These are phyloP conservation scores for Mamestra brassicae DNA, from an alignment of 2,888 invertebrate genomes.

Conservation along the genomic window DNA sequence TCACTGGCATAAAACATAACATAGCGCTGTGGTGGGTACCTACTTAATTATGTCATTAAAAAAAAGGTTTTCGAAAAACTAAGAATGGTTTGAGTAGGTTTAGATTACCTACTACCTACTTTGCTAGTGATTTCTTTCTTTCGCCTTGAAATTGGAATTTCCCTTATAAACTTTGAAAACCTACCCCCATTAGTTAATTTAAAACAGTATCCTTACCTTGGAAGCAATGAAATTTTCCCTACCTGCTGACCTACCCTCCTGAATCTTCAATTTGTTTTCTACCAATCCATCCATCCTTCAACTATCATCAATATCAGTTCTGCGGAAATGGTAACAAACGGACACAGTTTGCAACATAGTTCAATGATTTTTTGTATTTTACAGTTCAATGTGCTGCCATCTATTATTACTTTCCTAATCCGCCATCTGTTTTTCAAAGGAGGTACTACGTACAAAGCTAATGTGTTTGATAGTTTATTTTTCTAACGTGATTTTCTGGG, in stretches of 20 bases:
- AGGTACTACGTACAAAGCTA: background rate
- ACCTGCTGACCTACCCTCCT: background rate
- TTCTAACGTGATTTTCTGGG: too few species aligned
- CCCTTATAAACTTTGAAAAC: too few species aligned
- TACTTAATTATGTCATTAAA: conserved; percentile 26
- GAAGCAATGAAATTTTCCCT: background rate
- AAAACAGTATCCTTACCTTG: too few species aligned
- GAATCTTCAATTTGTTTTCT: background rate
- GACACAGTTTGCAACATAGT: background rate
- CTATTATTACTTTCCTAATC: conserved; percentile 7
- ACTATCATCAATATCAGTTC: background rate
- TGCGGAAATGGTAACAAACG: background rate
- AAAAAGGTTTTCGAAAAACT: conserved; percentile 13
- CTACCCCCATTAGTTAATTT: too few species aligned
- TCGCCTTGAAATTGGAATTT: too few species aligned
- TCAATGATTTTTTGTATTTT: background rate
- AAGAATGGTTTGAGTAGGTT: too few species aligned
- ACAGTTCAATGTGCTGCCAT: conserved; percentile 36
- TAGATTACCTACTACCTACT: too few species aligned
- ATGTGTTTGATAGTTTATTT: conserved; percentile 13
- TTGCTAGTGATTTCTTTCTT: too few species aligned
- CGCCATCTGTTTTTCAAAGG: conserved; percentile 30
- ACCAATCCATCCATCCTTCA: background rate
- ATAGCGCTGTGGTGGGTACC: background rate
- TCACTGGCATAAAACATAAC: conserved; percentile 13